phyloP scores from a whole-genome alignment of 2,797 vertebrate species.

The Apogon talboti region DNA sequence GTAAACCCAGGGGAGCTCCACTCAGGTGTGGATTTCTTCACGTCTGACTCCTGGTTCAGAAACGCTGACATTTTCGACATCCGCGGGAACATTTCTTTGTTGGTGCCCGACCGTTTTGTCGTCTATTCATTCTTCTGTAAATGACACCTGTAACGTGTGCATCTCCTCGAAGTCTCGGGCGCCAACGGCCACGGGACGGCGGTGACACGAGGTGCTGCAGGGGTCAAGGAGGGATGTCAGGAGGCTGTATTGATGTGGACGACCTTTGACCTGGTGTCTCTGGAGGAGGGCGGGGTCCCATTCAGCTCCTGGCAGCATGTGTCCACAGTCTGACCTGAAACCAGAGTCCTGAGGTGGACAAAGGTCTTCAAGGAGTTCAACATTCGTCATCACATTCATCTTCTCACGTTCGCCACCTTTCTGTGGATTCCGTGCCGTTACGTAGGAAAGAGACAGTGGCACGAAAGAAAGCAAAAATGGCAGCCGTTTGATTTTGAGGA shows the following conservation, averaged over 20 bases:
- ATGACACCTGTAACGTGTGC: slow-evolving; percentile 42
- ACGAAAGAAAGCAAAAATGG: slow-evolving; percentile 39
- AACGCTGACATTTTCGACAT: too few relatives aligned
- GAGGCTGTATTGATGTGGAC: slow-evolving; percentile 71
- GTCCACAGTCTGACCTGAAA: slow-evolving; percentile 78
- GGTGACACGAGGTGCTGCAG: slow-evolving; percentile 57
- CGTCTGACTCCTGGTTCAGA: too few relatives aligned
- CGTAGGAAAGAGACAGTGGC: slow-evolving; percentile 21
- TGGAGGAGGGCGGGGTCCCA: slow-evolving; percentile 67
- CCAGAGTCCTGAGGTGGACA: slow-evolving; percentile 58
- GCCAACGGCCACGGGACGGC: slow-evolving; percentile 52
- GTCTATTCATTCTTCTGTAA: slow-evolving; percentile 45
- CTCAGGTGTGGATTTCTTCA: too few relatives aligned
- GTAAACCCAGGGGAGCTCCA: too few relatives aligned
- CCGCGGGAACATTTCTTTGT: too few relatives aligned
- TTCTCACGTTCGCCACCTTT: slow-evolving; percentile 56
- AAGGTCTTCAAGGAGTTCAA: slow-evolving; percentile 53
- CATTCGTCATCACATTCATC: slow-evolving; percentile 15
- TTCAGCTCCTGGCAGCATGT: slow-evolving; percentile 78
- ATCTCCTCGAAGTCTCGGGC: slow-evolving; percentile 42
- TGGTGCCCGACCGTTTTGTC: slow-evolving; percentile 6
- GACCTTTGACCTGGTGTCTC: slow-evolving; percentile 71
- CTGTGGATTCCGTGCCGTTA: too few relatives aligned
- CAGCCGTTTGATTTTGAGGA: slow-evolving; percentile 41
- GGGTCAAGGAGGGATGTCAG: slow-evolving; percentile 72